Percentiles rank a stretch among this genome's conserved stretches.
These are phyloP conservation scores for Sinocyclocheilus maitianheensis DNA, from an alignment of 2,113 vertebrate species.

Conservation along the genomic window DNA sequence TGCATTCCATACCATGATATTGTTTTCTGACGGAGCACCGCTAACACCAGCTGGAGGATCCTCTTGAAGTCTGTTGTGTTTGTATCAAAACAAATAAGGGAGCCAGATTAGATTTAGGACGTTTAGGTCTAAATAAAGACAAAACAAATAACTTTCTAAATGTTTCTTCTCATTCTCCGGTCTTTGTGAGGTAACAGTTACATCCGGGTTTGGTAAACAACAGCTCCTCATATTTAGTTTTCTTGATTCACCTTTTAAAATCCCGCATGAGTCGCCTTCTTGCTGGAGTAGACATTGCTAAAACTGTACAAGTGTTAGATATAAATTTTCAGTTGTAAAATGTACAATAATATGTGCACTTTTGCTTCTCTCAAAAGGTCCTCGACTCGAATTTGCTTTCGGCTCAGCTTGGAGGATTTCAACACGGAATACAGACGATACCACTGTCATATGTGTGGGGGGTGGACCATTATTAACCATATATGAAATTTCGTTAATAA, in stretches of 20 bases:
- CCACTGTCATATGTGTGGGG: conserved; percentile 15
- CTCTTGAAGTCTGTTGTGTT: conserved; percentile 58
- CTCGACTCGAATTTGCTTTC: conserved; percentile 18
- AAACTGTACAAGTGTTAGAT: neutral
- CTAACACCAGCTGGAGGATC: conserved; percentile 63
- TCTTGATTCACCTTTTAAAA: conserved; percentile 58
- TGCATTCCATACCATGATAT: conserved; percentile 66
- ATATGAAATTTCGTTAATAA: neutral
- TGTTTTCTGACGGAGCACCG: conserved; percentile 63
- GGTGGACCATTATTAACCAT: neutral
- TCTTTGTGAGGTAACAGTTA: neutral
- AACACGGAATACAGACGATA: conserved; percentile 44
- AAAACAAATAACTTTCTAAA: conserved; percentile 5
- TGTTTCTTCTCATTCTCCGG: neutral
- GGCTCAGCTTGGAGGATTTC: conserved; percentile 45
- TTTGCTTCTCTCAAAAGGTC: neutral
- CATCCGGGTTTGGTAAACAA: conserved; percentile 45
- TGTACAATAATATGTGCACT: neutral
- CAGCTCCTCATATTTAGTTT: neutral
- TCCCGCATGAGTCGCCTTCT: conserved; percentile 63
- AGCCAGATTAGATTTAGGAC: neutral
- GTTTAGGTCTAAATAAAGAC: neutral
- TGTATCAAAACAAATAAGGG: neutral
- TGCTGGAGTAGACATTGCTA: conserved; percentile 61
- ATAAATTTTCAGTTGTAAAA: neutral